These are phyloP conservation scores for Regulus satrapa DNA, from an alignment of 2,113 vertebrate genomes.

Conservation along the genomic window DNA sequence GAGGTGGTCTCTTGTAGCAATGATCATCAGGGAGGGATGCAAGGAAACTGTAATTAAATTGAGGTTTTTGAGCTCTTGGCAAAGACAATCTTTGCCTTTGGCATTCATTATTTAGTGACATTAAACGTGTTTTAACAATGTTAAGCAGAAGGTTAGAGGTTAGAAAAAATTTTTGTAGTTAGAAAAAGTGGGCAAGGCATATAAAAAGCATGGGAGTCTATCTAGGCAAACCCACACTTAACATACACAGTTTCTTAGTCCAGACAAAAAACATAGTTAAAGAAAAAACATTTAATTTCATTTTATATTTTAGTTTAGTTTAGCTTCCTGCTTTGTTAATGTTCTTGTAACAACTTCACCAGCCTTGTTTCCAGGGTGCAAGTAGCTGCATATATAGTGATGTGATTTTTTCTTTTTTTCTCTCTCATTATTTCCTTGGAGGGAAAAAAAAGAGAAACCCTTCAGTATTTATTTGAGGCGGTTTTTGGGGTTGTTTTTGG, in stretches of 20 bases:
- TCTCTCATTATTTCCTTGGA: not conserved
- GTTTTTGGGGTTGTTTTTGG: too few relatives aligned
- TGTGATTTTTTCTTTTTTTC: not conserved
- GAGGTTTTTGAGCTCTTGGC: not conserved
- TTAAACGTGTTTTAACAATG: not conserved
- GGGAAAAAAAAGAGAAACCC: fast-evolving
- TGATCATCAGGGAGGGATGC: not conserved
- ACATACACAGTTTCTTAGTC: not conserved
- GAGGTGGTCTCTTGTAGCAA: not conserved
- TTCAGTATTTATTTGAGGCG: not conserved
- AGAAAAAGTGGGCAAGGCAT: not conserved
- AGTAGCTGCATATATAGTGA: not conserved
- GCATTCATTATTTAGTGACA: not conserved
- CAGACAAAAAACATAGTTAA: not conserved
- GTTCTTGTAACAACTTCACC: not conserved
- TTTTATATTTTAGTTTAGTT: not conserved
- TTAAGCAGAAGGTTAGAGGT: not conserved
- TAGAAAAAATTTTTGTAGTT: not conserved
- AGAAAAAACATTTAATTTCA: not conserved
- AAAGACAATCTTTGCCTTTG: not conserved
- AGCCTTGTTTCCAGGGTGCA: not conserved
- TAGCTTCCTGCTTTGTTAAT: not conserved
- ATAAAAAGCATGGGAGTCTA: not conserved
- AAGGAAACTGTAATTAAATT: not conserved
- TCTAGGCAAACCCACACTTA: not conserved